Evolutionary conservation across 2,888 invertebrate genomes (phyloP).

Genomic region (Ectemnius cavifrons): DNA sequence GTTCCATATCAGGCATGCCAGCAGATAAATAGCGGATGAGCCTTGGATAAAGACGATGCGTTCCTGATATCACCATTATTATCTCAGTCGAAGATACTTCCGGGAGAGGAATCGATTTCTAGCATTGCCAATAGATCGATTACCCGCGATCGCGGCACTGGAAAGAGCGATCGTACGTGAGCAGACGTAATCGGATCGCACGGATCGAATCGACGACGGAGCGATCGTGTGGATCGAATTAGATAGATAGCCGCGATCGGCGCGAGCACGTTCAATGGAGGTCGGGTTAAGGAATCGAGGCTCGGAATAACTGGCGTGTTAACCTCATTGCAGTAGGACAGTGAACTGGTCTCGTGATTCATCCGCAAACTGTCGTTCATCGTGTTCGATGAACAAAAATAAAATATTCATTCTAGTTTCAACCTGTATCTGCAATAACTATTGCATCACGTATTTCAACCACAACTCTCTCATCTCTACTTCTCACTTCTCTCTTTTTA

Average conservation of each 20-base stretch:
- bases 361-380: neutral
- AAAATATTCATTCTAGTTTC: too few species aligned
- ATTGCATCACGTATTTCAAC: too few species aligned
- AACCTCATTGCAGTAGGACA: slow-evolving; percentile 13
- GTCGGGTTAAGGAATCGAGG: slow-evolving; percentile 24
- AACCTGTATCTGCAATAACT: too few species aligned
- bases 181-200: slow-evolving; percentile 39
- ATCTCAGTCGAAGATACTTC: slow-evolving; percentile 32
- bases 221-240: slow-evolving; percentile 56
- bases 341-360: slow-evolving; percentile 13
- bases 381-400: too few species aligned
- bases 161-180: slow-evolving; percentile 30
- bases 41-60: slow-evolving; percentile 15
- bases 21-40: slow-evolving; percentile 20
- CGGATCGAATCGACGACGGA: slow-evolving; percentile 43
- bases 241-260: slow-evolving; percentile 14
- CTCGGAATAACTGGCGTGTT: slow-evolving; percentile 9
- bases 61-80: slow-evolving; percentile 45
- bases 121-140: slow-evolving; percentile 55
- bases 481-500: too few species aligned
- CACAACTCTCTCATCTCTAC: too few species aligned
- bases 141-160: slow-evolving; percentile 36
- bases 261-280: slow-evolving; percentile 18
- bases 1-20: slow-evolving; percentile 30
- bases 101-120: slow-evolving; percentile 48